Evolutionary conservation across 2,797 vertebrate species (phyloP), one percentile per base, ranked within the genome.

Genomic region (Stomatorhinus walkeri): DNA sequence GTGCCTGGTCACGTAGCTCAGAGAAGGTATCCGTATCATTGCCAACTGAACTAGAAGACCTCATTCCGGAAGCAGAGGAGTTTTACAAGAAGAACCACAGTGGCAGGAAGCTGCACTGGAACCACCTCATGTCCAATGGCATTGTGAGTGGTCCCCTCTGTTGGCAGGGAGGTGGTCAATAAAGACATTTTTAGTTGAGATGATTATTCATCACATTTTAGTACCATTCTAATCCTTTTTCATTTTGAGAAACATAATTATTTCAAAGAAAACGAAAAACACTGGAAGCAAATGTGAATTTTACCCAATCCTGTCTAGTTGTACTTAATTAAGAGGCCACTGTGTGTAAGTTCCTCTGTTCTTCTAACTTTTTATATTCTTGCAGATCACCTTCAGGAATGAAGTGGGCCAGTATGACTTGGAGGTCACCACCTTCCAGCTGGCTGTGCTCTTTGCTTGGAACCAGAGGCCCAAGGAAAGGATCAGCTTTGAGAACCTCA

Each of bases 61-160:
- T 99, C 90, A 99, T 99, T 93, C 98, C 98, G 1, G 98, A 99
- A 94, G 98, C 99, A 7, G 98, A 99, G 93, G 98, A 99, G 89
- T 99, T 99, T 92, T 99, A 99, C 92, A 99, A 99, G 95, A 99
- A 98, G 95, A 99, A 99, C 93, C 98, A 99, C 94, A 99, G 98
- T 36, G 98, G 98, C 93, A 96, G 98, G 93, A 99, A 99, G 92
- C 96, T 99, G 54, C 98, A 99, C 94, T 99, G 98, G 98, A 98
- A 99, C 90, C 98, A 99, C 93, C 97, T 99, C 92, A 99, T 99
- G 98, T 99, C 98, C 90, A 99, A 99, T 89, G 98, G 98, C 95
- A 99, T 99, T 92, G 98, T 99, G 94, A 96, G 98, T 93, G 43
- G 84, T 64, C 52, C 32, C 32, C 36, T 46, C 40, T 81, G 76